Evolutionary conservation across 2,797 vertebrate genomes (phyloP).

Genomic region (Sparus aurata): DNA sequence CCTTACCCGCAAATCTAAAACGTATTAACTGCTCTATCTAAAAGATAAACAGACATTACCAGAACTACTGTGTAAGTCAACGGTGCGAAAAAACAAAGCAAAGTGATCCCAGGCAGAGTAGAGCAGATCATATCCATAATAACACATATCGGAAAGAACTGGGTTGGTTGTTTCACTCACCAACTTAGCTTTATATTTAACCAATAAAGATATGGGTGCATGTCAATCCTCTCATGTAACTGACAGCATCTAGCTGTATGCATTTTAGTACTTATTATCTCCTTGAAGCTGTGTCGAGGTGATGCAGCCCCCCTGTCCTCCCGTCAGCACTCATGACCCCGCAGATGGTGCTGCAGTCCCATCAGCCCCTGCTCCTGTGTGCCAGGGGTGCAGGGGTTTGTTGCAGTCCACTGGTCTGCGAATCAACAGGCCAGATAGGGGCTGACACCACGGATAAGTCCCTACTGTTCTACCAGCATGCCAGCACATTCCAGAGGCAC

Average conservation of each 20-base stretch:
- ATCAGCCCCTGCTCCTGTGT: slow-evolving; percentile 31
- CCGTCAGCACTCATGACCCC: slow-evolving; percentile 16
- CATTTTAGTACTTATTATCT: not conserved
- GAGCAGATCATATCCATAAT: no score
- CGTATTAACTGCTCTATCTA: no score
- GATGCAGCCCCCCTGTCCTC: not conserved
- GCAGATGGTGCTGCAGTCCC: slow-evolving; percentile 19
- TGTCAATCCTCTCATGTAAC: not conserved
- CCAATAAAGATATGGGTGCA: not conserved
- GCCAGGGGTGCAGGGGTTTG: slow-evolving; percentile 35
- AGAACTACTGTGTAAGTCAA: no score
- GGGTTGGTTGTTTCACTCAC: not conserved
- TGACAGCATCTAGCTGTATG: not conserved
- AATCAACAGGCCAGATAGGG: slow-evolving; percentile 77
- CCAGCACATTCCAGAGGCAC: slow-evolving; percentile 76
- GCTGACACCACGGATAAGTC: slow-evolving; percentile 80
- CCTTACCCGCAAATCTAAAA: no score
- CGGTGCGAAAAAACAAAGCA: no score
- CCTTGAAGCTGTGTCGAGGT: not conserved
- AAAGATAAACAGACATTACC: no score
- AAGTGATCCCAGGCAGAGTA: no score
- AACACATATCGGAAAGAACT: not conserved
- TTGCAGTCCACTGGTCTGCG: slow-evolving; percentile 72
- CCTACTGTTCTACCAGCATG: slow-evolving; percentile 65
- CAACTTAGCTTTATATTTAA: not conserved